These are phyloP conservation scores for Python bivittatus DNA, from an alignment of 2,113 vertebrate genomes.

Conservation along the genomic window DNA sequence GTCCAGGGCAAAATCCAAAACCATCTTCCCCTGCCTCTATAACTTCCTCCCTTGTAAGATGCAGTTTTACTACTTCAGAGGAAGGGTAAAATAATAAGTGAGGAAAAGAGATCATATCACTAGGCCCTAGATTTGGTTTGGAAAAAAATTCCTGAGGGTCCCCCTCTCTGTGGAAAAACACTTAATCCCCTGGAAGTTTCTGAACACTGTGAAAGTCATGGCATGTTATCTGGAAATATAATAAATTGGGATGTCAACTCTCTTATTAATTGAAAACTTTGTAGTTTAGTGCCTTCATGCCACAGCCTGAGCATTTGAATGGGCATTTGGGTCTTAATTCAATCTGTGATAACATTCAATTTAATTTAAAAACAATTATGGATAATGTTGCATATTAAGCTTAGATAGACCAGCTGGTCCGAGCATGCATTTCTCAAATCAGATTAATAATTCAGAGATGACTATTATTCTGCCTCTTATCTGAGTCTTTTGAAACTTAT, in stretches of 20 bases:
- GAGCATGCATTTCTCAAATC: neutral
- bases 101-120: neutral
- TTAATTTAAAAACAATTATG: slow-evolving; percentile 1
- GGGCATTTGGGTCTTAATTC: neutral
- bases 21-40: neutral
- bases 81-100: neutral
- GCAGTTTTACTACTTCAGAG: neutral
- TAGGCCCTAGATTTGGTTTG: neutral
- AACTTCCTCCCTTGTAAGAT: neutral
- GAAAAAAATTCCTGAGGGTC: neutral
- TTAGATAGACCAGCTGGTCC: neutral
- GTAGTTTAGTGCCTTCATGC: neutral
- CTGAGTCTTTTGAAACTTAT: neutral
- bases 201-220: neutral
- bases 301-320: neutral
- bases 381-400: neutral
- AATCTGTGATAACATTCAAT: neutral
- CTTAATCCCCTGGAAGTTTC: neutral
- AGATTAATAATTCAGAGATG: neutral
- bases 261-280: neutral
- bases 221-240: neutral
- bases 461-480: neutral
- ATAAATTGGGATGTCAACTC: neutral
- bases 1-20: neutral
- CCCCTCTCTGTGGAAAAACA: neutral